A percentile compares a stretch with the other conserved stretches of the same genome.
These are phyloP conservation scores for Plectrocnemia conspersa DNA, from an alignment of 1,140 invertebrate genomes.

Conservation along the genomic window DNA sequence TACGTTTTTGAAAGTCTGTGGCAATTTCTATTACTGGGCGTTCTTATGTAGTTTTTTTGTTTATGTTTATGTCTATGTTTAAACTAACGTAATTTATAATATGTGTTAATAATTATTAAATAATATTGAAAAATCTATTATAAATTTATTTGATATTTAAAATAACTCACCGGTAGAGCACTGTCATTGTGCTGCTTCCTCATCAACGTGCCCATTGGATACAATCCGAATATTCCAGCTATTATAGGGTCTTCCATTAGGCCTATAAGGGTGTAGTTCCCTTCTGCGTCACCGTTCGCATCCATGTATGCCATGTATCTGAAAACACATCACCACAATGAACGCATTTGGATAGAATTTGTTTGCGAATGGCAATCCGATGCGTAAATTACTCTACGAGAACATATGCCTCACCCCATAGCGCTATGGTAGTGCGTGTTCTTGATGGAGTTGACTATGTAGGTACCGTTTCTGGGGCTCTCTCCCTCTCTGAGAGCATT, in stretches of 20 bases:
- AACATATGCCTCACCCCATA: slow-evolving; percentile 66
- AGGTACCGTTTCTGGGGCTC: slow-evolving; percentile 65
- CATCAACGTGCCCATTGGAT: slow-evolving; percentile 38
- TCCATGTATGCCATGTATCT: slow-evolving; percentile 91
- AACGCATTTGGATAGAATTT: not conserved
- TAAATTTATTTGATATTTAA: no score
- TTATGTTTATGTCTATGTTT: no score
- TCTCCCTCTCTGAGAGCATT: slow-evolving; percentile 60
- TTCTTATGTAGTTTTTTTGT: no score
- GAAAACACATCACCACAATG: slow-evolving; percentile 16
- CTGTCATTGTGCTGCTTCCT: slow-evolving; percentile 34
- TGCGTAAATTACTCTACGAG: not conserved
- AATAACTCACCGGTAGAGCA: slow-evolving; percentile 29
- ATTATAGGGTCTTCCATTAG: slow-evolving; percentile 51
- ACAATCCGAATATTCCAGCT: slow-evolving; percentile 62
- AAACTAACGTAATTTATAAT: no score
- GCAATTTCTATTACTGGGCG: no score
- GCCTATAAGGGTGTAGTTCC: slow-evolving; percentile 90
- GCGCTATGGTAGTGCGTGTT: slow-evolving; percentile 74
- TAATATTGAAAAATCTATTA: not conserved
- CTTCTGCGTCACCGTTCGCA: slow-evolving; percentile 89
- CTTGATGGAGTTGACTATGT: slow-evolving; percentile 65
- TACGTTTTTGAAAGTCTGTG: no score
- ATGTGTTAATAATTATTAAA: slow-evolving; percentile 1
- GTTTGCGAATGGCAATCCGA: no score